These are phyloP conservation scores for Drosophila pseudotakahashii DNA, from an alignment of 2,888 invertebrate species.

Conservation along the genomic window DNA sequence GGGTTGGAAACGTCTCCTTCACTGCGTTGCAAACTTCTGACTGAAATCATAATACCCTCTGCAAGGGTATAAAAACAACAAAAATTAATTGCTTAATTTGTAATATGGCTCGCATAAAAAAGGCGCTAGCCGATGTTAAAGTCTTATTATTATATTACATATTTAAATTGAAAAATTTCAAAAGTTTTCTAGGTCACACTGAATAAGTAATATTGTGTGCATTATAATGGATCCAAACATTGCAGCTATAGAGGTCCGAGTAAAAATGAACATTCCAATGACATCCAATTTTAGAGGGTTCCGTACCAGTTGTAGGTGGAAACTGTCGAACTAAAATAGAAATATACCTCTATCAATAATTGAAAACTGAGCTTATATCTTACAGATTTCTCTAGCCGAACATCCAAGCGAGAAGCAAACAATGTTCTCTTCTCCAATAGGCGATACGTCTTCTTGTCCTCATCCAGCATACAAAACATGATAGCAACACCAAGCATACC, in stretches of 20 bases:
- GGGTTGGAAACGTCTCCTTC: too few species aligned
- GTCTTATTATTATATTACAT: too few species aligned
- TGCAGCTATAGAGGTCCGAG: conserved; percentile 1
- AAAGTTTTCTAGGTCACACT: conserved; percentile 54
- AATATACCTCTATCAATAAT: too few species aligned
- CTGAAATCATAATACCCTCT: too few species aligned
- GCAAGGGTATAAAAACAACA: too few species aligned
- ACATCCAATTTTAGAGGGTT: conserved; percentile 18
- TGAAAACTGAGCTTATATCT: too few species aligned
- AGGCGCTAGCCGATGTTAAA: too few species aligned
- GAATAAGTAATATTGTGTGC: conserved; percentile 50
- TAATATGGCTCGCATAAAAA: too few species aligned
- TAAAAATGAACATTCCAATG: conserved; percentile 38
- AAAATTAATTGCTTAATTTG: too few species aligned
- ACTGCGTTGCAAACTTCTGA: too few species aligned
- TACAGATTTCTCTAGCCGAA: conserved; percentile 41
- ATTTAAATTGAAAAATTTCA: neutral
- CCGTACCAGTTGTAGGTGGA: conserved; percentile 51
- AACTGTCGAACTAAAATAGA: conserved; percentile 28
- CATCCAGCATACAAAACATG: neutral
- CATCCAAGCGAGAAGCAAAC: conserved; percentile 28
- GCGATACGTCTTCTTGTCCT: conserved; percentile 38
- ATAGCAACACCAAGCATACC: conserved; percentile 15
- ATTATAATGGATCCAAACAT: conserved; percentile 36
- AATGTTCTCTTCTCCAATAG: conserved; percentile 23